Evolutionary conservation across 64 coral and sea anemone genomes (phyloP), one percentile per base, ranked within the genome.

Genomic region (Hydrozoanthus tunicans): DNA sequence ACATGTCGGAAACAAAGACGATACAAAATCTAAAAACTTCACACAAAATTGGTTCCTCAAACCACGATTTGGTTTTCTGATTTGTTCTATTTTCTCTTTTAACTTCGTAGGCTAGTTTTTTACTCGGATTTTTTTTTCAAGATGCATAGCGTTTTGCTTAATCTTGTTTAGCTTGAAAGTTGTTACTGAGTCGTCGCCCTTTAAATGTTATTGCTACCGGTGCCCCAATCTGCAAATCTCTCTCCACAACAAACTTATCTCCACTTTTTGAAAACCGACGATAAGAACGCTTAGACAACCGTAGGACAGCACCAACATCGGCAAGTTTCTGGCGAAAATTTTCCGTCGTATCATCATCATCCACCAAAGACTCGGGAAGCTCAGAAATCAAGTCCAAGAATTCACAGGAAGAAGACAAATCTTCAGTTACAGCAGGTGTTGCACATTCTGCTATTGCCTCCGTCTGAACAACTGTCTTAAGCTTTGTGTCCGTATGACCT

Each of bases 231-330:
- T 81, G 64, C 51, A 94, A 26, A 57, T 94, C 90, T n/a, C 77
- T 94, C 43, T 97, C 83, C 5, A 97, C 95, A 72, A 97, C 93
- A 77, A 94, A 97, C 59, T 94, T 97, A 64, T 97, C 95, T 6
- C 95, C 95, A 62, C 77, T 89, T 15, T 68, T 90, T 4, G 95
- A 97, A 74, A 97, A 97, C 32, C 95, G 67, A 12, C 95, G 71
- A 52, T 94, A 89, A 1, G 92, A 81, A 56, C 78, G 93, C 51
- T 94, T 94, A n/a, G 93, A 91, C 9, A 97, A 73, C 56, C 95
- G 77, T 9, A 97, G 52, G 27, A 97, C 91, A 3, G 92, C 83
- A 8, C 95, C 95, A 64, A 94, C 78, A 64, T 97, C 89, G 20
- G 92, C 92, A 12, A 97, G 92, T 73, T 91, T 81, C 10, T 94